Conservation (phyloP, 2,888 invertebrate genomes). For the Temnothorax ravouxi region DNA sequence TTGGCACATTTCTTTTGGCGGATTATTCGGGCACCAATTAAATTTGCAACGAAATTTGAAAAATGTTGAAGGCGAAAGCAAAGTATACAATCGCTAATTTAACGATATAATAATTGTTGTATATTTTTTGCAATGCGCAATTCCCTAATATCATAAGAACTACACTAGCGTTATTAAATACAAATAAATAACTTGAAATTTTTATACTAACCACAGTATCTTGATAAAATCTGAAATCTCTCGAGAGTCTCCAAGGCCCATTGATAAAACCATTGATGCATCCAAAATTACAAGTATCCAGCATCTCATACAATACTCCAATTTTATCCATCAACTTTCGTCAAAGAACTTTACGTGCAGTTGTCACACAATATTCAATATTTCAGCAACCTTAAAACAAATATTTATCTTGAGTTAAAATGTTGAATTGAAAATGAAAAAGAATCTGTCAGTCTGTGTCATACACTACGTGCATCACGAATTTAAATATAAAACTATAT, state of each 20-base stretch:
- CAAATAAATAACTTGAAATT: not conserved
- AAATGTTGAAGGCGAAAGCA: not conserved
- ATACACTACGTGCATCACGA: not conserved
- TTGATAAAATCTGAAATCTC: not conserved
- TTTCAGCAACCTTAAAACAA: not conserved
- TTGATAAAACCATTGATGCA: not conserved
- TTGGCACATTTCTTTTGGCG: no score
- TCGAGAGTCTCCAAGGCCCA: not conserved
- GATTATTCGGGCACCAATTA: not conserved
- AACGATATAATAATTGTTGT: not conserved
- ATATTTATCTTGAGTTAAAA: not conserved
- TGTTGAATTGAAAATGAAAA: not conserved
- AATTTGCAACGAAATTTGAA: not conserved
- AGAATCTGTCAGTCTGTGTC: not conserved
- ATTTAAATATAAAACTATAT: not conserved
- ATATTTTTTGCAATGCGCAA: not conserved
- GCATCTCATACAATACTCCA: not conserved
- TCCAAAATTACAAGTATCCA: not conserved
- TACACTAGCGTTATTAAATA: not conserved
- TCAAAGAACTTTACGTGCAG: not conserved
- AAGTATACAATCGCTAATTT: not conserved
- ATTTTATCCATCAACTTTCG: not conserved
- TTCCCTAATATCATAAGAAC: not conserved
- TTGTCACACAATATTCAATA: not conserved
- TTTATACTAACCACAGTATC: not conserved